A percentile compares a stretch with the other conserved stretches of the same genome.
Conservation (phyloP, 1,140 invertebrate genomes). For the Solen grandis region DNA sequence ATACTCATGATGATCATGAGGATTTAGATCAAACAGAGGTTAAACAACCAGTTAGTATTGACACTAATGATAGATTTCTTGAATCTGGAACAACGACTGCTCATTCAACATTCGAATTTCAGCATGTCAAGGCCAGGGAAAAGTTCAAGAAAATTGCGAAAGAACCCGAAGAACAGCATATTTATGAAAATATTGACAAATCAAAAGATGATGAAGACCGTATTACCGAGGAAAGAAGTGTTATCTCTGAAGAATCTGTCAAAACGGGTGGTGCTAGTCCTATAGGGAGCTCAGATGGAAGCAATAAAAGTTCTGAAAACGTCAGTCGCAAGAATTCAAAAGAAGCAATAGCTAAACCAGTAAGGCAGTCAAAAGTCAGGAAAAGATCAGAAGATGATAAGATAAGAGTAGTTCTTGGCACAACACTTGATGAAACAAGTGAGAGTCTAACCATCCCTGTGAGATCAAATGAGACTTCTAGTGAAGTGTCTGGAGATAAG, state of each 20-base stretch:
- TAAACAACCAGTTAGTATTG: slow-evolving; percentile 30
- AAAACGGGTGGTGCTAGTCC: not conserved
- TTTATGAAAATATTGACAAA: slow-evolving; percentile 14
- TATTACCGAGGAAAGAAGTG: not conserved
- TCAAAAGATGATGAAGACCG: not conserved
- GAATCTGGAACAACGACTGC: slow-evolving; percentile 51
- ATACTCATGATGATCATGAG: not conserved
- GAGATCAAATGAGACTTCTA: not conserved
- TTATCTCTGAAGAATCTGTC: not conserved
- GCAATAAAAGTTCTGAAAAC: slow-evolving; percentile 6
- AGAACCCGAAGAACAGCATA: not conserved
- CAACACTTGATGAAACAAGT: not conserved
- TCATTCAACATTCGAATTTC: slow-evolving; percentile 55
- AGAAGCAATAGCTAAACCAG: slow-evolving; percentile 33
- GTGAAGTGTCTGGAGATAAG: not conserved
- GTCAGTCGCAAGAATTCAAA: slow-evolving; percentile 43
- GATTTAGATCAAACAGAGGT: not conserved
- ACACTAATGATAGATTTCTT: slow-evolving; percentile 27
- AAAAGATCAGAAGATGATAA: not conserved
- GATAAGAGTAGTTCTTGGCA: not conserved
- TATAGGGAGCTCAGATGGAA: not conserved
- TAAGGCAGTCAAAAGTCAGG: slow-evolving; percentile 21
- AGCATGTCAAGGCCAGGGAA: slow-evolving; percentile 21
- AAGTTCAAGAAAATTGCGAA: not conserved
- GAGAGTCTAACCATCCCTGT: not conserved